Evolutionary conservation across 92 coral and sea anemone species (phyloP).

Genomic region (Porites lobata): DNA sequence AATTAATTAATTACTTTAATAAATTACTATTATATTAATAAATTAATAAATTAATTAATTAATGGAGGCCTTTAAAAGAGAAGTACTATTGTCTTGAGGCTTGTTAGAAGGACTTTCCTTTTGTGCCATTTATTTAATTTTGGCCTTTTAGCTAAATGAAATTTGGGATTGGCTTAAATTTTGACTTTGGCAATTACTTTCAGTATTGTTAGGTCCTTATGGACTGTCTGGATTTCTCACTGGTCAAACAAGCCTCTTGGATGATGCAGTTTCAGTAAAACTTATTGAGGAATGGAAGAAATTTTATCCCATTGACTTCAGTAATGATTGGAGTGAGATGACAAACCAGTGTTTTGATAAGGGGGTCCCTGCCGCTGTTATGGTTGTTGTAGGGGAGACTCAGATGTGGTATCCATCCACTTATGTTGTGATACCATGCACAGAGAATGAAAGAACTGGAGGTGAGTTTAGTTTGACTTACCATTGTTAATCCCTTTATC

Average conservation of each 20-base stretch:
- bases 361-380: constrained; percentile 85
- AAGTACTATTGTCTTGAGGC: no score
- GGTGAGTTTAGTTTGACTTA: background rate
- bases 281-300: constrained; percentile 92
- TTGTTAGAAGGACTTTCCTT: no score
- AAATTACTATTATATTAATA: no score
- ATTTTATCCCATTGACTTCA: constrained; percentile 92
- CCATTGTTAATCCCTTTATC: no score
- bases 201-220: constrained; percentile 81
- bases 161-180: background rate
- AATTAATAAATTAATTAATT: no score
- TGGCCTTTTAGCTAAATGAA: background rate
- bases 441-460: constrained; percentile 3
- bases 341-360: constrained; percentile 67
- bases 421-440: constrained; percentile 78
- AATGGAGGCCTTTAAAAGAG: no score
- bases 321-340: constrained; percentile 79
- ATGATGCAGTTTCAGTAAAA: constrained; percentile 79
- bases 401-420: constrained; percentile 95
- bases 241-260: constrained; percentile 88
- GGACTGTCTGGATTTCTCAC: constrained; percentile 89
- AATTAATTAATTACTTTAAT: no score
- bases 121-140: no score
- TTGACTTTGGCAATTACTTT: background rate
- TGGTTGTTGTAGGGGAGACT: constrained; percentile 83